Evolutionary conservation across 2,113 vertebrate genomes (phyloP).

Genomic region (Polypterus bichir): DNA sequence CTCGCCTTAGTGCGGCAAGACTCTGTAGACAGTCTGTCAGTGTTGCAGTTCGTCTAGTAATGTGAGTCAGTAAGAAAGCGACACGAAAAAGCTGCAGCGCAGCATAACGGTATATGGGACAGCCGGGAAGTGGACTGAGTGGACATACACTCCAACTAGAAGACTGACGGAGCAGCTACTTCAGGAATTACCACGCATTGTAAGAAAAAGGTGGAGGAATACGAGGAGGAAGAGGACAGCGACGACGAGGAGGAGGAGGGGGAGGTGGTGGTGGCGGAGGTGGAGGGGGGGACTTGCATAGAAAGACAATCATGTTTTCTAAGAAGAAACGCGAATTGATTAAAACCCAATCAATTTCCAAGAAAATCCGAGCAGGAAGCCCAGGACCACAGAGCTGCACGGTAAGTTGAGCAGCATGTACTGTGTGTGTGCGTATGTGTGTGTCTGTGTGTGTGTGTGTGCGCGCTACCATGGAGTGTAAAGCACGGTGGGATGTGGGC

Average conservation of each 20-base stretch:
- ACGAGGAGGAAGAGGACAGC: constrained; percentile 31
- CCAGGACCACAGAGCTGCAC: constrained; percentile 55
- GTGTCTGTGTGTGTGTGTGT: background rate
- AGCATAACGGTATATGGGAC: too few relatives aligned
- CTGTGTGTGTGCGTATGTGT: background rate
- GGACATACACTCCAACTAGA: too few relatives aligned
- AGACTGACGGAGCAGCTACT: too few relatives aligned
- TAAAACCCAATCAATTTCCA: constrained; percentile 88
- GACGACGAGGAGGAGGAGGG: constrained; percentile 48
- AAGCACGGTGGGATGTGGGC: background rate
- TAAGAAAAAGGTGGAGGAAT: background rate
- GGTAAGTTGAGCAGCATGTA: constrained; percentile 52
- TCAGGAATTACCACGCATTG: too few relatives aligned
- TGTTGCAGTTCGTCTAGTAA: too few relatives aligned
- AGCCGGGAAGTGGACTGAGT: too few relatives aligned
- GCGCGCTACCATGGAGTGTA: background rate
- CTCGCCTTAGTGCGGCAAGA: too few relatives aligned
- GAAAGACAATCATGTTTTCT: constrained; percentile 63
- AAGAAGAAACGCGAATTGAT: constrained; percentile 84
- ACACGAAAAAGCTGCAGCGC: too few relatives aligned
- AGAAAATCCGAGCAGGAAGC: constrained; percentile 82
- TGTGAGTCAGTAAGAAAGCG: too few relatives aligned
- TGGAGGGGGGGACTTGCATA: constrained; percentile 20
- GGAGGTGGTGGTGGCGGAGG: constrained; percentile 33
- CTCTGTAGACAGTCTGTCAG: too few relatives aligned